Evolutionary conservation across 2,888 invertebrate species (phyloP).

Genomic region (Agelastica alni): DNA sequence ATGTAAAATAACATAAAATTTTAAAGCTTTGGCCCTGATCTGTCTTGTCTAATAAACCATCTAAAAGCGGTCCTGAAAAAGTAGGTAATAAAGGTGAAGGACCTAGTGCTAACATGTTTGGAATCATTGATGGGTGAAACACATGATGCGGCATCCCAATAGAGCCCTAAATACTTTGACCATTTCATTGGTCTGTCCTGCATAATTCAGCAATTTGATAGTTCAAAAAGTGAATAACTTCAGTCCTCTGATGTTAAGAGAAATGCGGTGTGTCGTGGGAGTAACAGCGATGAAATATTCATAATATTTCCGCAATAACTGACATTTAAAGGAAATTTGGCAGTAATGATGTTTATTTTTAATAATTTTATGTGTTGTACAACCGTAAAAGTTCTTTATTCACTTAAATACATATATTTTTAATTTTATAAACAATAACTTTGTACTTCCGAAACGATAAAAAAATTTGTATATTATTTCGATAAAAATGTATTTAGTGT

Average conservation of each 20-base stretch:
- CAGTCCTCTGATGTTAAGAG: neutral
- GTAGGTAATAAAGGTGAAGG: conserved; percentile 22
- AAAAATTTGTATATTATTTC: too few species aligned
- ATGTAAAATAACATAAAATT: too few species aligned
- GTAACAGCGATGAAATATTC: conserved; percentile 2
- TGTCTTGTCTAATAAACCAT: too few species aligned
- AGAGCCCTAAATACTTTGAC: conserved; percentile 26
- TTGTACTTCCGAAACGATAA: neutral
- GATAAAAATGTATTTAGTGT: too few species aligned
- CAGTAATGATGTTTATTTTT: too few species aligned
- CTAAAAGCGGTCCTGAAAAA: neutral
- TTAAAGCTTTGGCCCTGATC: too few species aligned
- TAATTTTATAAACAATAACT: too few species aligned
- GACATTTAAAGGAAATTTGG: neutral
- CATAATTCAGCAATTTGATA: conserved; percentile 24
- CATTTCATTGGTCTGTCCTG: conserved; percentile 15
- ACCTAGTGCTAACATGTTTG: conserved; percentile 23
- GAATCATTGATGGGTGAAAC: conserved; percentile 31
- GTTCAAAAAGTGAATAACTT: conserved; percentile 9
- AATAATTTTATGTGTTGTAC: too few species aligned
- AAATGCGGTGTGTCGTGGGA: neutral
- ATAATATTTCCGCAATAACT: neutral
- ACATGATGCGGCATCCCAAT: conserved; percentile 27
- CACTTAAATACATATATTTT: too few species aligned
- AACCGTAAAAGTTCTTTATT: too few species aligned